These are phyloP conservation scores for Pedetes capensis DNA, from an alignment of 2,113 vertebrate species.

Conservation along the genomic window DNA sequence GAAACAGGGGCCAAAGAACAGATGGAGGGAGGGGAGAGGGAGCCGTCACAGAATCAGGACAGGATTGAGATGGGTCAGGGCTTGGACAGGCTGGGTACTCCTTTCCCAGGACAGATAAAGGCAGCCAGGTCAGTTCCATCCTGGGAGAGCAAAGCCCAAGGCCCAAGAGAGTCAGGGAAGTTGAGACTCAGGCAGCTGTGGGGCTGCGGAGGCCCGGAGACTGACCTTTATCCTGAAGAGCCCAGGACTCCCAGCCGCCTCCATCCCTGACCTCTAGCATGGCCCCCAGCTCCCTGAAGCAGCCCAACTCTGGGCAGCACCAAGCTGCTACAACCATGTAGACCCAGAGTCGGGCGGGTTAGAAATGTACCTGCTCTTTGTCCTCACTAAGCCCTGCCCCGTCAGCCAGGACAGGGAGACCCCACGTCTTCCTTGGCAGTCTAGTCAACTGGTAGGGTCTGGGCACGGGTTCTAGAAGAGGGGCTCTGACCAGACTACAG, in stretches of 20 bases:
- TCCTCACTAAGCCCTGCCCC: background rate
- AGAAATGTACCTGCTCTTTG: background rate
- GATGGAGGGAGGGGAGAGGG: background rate
- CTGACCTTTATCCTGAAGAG: background rate
- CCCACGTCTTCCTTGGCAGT: background rate
- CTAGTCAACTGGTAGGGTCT: accelerated
- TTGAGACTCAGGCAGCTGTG: accelerated
- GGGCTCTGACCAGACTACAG: background rate
- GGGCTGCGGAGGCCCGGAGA: background rate
- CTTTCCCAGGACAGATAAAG: background rate
- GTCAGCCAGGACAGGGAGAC: background rate
- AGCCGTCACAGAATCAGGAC: background rate
- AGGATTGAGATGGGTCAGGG: background rate
- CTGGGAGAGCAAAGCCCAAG: background rate
- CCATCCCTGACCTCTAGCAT: accelerated
- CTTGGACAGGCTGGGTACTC: no score
- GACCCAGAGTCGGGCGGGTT: background rate
- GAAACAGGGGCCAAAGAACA: background rate
- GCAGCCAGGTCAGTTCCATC: background rate
- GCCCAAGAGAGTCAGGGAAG: background rate
- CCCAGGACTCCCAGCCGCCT: background rate
- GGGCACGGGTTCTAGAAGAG: background rate
- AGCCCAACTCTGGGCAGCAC: background rate
- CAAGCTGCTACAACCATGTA: background rate
- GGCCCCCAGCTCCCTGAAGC: background rate